Base-by-base conservation (phyloP, 2,888 invertebrate genomes). In the Synergus laeviventris region DNA sequence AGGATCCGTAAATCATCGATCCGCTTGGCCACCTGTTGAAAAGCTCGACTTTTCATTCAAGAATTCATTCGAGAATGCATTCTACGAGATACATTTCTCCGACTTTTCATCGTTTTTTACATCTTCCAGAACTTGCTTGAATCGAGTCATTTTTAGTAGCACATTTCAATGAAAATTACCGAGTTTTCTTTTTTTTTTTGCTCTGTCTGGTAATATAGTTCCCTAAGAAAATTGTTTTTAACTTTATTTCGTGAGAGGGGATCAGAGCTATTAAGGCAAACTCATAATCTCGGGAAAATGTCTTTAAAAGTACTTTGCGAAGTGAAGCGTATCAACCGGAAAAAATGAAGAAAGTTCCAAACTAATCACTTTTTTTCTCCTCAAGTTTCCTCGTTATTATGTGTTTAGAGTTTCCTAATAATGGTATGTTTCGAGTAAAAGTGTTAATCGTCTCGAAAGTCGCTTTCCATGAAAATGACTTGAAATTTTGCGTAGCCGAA, bases 11-110 rank as follows among this genome's bases (percentile, higher is more conserved):
- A 18, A 39, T 18, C 59, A 39, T 74, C 39, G 59, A 74, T 74
- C 74, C 56, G 21, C 74, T 62, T 76, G 73, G 80, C 81, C 83
- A 82, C 83, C 83, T 83, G 83, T 83, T 83, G 83, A 81, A 74
- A 75, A 60, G 11, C 62, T 70, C n/a, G 12, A 49, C 70, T 70
- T 70, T 70, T 31, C 45, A 24, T 70, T 45, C 49, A n/a, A 31
- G 31, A 18, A 31, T 31, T 31, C 31, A 31, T 31, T 31, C 31
- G 7, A 31, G 31, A 31, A 31, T 31, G 7, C 31, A 31, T 18
- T 3, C 54, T 54, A 54, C 9, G 9, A 18, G 54, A 4, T 62
- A 74, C 49, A 66, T 38, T 54, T 42, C 49, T 36, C 18, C 14
- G n/a, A 61, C 61, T 49, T 8, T 39, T 76, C 42, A 49, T 31